Evolutionary conservation across 2,888 invertebrate species (phyloP).

Genomic region (Biston stratarius): DNA sequence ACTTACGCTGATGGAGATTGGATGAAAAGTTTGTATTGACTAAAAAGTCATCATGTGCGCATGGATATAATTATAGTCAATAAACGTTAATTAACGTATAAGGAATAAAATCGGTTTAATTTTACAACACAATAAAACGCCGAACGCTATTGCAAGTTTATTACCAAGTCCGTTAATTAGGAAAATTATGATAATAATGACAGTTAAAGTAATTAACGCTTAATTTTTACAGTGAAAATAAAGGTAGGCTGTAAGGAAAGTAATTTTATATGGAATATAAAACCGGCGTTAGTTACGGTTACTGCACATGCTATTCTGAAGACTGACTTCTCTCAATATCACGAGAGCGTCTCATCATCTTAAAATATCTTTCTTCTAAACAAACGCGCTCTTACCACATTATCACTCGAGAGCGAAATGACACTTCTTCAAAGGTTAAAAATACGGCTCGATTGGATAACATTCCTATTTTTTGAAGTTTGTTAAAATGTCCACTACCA

Average conservation of each 20-base stretch:
- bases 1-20: too few relatives aligned
- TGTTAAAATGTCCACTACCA: too few relatives aligned
- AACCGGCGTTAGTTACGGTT: not conserved
- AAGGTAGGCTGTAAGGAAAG: not conserved
- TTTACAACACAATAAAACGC: conserved; percentile 32
- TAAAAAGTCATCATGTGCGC: conserved; percentile 1
- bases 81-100: conserved; percentile 29
- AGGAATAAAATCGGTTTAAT: conserved; percentile 28
- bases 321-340: too few relatives aligned
- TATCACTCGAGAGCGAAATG: too few relatives aligned
- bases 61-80: conserved; percentile 25
- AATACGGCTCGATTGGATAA: too few relatives aligned
- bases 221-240: conserved; percentile 2
- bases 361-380: not conserved
- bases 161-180: conserved; percentile 23
- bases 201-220: conserved; percentile 6
- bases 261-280: not conserved
- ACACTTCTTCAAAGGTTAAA: too few relatives aligned
- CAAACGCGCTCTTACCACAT: too few relatives aligned
- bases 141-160: conserved; percentile 23
- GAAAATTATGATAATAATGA: conserved; percentile 16
- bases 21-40: not conserved
- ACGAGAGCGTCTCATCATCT: not conserved
- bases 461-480: too few relatives aligned
- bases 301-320: not conserved